Conservation (phyloP, 2,797 vertebrate genomes). For the Arrhamphus sclerolepis region DNA sequence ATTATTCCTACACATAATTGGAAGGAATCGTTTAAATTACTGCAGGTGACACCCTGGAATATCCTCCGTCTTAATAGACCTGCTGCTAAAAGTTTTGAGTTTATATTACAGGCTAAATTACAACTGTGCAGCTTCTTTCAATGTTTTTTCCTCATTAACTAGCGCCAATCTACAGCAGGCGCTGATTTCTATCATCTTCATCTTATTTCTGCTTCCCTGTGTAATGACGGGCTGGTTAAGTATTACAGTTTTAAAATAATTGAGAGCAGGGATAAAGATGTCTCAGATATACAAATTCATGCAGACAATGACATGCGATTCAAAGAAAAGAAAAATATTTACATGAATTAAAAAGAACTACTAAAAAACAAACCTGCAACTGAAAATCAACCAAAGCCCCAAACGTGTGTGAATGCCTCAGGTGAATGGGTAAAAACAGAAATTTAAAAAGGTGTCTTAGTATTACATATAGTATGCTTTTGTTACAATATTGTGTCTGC, state of each 20-base stretch:
- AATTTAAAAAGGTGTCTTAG: conserved; percentile 37
- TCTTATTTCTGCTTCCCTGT: neutral
- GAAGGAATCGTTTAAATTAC: neutral
- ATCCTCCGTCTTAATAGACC: neutral
- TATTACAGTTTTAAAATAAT: conserved; percentile 3
- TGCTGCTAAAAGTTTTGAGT: neutral
- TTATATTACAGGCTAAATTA: conserved; percentile 2
- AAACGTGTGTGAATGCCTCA: conserved; percentile 29
- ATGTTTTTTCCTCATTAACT: neutral
- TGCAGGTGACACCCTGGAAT: neutral
- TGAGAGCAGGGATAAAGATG: neutral
- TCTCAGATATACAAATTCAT: conserved; percentile 45
- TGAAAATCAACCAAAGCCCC: conserved; percentile 22
- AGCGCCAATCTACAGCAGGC: conserved; percentile 2
- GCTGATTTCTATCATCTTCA: conserved; percentile 4
- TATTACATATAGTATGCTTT: conserved; percentile 35
- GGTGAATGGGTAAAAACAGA: conserved; percentile 18
- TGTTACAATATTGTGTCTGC: conserved; percentile 18
- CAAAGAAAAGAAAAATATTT: conserved; percentile 65
- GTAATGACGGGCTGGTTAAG: conserved; percentile 12
- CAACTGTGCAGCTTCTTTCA: neutral
- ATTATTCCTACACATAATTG: neutral
- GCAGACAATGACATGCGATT: conserved; percentile 63
- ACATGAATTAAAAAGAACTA: conserved; percentile 45
- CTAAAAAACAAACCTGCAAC: conserved; percentile 9